These are phyloP conservation scores for Drosophila varians DNA, from an alignment of 1,140 invertebrate genomes.

Conservation along the genomic window DNA sequence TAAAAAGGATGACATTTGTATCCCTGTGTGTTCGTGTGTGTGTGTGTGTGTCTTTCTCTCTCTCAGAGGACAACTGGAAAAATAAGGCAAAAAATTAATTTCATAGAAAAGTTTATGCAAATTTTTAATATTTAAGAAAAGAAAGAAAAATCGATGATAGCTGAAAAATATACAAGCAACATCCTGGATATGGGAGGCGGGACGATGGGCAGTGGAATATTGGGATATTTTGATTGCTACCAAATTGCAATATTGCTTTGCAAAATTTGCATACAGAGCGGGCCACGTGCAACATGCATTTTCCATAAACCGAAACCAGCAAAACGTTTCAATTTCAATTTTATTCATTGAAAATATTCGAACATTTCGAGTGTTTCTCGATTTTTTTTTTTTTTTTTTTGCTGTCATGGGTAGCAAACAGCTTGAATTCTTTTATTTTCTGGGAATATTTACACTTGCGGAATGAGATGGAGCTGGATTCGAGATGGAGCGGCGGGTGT, in stretches of 20 bases:
- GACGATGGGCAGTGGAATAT: background rate
- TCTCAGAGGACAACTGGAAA: constrained; percentile 57
- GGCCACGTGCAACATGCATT: constrained; percentile 64
- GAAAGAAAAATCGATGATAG: constrained; percentile 49
- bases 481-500: too few species aligned
- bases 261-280: constrained; percentile 57
- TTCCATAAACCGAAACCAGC: constrained; percentile 63
- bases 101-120: constrained; percentile 58
- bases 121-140: constrained; percentile 45
- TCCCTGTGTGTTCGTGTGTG: background rate
- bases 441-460: constrained; percentile 54
- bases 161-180: constrained; percentile 24
- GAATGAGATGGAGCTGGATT: background rate
- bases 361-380: too few species aligned
- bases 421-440: constrained; percentile 37
- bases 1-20: constrained; percentile 48
- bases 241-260: constrained; percentile 53
- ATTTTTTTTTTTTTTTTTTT: constrained; percentile 15
- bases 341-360: constrained; percentile 59
- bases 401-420: constrained; percentile 4
- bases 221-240: constrained; percentile 61
- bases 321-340: constrained; percentile 64
- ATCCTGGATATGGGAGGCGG: too few species aligned
- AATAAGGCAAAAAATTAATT: constrained; percentile 72
- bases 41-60: constrained; percentile 2